Evolutionary conservation across 1,140 invertebrate species (phyloP), one percentile per base, ranked within the genome.

Genomic region (Chelonus insularis): DNA sequence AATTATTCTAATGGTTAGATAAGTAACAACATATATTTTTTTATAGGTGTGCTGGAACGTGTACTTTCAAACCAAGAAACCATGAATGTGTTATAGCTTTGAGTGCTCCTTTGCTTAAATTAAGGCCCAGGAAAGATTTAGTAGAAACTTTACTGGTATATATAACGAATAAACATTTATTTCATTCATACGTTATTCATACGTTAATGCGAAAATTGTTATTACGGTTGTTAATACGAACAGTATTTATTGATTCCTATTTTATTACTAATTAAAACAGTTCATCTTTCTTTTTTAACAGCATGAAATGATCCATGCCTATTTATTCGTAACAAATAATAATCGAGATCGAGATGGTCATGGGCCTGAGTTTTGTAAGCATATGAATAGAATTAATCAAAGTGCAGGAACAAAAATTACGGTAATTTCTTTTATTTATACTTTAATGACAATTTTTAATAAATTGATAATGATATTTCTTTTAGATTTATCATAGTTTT

Each of bases 261-360:
- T 59, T 62, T 56, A 21, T 50, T 58, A 20, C 58, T n/a, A 54
- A 23, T 20, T 67, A 36, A 48, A 60, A 41, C 7, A 21, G 59
- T n/a, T 37, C 56, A 45, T 50, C 66, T 62, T 59, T 60, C 68
- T 61, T 71, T 56, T 70, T 69, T 78, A 84, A 21, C 64, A 91
- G 83, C 97, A 99, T 82, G 97, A 99, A 83, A 99, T 99, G 97
- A 99, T 99, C 62, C 97, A 99, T 81, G 97, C 95, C 0, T 98
- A 89, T 77, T 85, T 98, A 48, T 99, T 98, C 83, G 84, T 99
- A 0, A 92, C 92, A 3, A 82, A 88, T 57, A 88, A 90, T 63
- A 87, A 90, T 69, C 84, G 86, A 70, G 94, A 97, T 69, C 85
- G 93, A 72, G 91, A 95, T 81, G 94, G 92, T 5, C 97, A 99